Base-by-base conservation (phyloP, 2,113 vertebrate species). In the Tangachromis dhanisi region DNA sequence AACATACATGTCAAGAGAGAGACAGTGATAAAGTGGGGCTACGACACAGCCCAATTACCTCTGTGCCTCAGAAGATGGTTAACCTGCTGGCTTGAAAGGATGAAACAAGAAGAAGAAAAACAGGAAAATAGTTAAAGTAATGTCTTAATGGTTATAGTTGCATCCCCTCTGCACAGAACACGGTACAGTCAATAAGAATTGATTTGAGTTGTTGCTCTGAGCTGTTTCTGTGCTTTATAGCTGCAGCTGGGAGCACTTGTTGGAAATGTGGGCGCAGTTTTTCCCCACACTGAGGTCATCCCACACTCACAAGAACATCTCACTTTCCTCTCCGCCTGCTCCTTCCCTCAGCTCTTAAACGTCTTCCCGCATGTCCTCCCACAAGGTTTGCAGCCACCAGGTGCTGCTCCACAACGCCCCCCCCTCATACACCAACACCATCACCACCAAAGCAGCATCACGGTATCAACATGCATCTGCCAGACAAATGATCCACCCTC, bases 1-100 rank as follows among this genome's bases (percentile, higher is more conserved):
- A 96, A 96, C 95, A 96, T 93, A 96, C 92, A 94, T 95, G 95
- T 96, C 95, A 95, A 90, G 90, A 93, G 95, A 89, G 90, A 93
- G 91, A 89, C 90, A 78, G 91, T 54, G 93, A 94, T 92, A 87
- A 94, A 92, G 84, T 86, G 81, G 88, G 92, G 92, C 84, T 83
- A 86, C 91, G 92, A 93, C 92, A 93, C 88, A 87, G 88, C 85
- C 86, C 92, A 95, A 96, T 95, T 96, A 95, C 92, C 89, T 86
- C 88, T 42, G 88, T 16, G 82, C 86, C 85, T 86, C 10, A 55
- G 79, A 92, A 89, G 87, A 88, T 83, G 76, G 92, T 91, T 94
- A 94, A 95, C 93, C 93, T 94, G 93, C 63, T 85, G 26, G 55
- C 95, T 91, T 85, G 86, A 89, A 84, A 80, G 66, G 82, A 73